These are phyloP conservation scores for mouse (Mus musculus) DNA, from an alignment of 2,113 vertebrate genomes.

Conservation along the genomic window DNA sequence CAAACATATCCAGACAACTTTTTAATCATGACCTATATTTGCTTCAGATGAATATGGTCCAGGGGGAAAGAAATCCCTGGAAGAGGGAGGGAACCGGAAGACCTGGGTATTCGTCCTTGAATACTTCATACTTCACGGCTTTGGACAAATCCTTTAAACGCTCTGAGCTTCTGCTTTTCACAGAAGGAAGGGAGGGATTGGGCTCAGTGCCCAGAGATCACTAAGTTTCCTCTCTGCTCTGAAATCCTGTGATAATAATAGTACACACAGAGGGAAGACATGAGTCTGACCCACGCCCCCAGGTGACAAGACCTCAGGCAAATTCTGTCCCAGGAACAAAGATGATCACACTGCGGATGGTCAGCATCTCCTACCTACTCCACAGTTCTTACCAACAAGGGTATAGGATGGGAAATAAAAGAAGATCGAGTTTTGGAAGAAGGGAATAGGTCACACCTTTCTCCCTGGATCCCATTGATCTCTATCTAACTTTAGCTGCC, in stretches of 20 bases:
- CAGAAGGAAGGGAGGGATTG: background rate
- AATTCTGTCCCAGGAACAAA: background rate
- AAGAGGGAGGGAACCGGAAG: background rate
- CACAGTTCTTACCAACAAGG: background rate
- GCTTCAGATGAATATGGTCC: background rate
- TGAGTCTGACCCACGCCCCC: background rate
- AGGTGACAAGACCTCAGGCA: background rate
- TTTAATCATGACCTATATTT: background rate
- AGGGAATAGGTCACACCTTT: background rate
- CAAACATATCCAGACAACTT: background rate
- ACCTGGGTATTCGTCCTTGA: constrained; percentile 31
- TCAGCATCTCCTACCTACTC: background rate
- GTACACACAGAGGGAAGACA: background rate
- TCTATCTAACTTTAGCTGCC: background rate
- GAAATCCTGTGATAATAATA: background rate
- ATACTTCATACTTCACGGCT: background rate
- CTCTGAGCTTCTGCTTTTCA: background rate
- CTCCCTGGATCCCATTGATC: background rate
- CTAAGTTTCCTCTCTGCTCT: background rate
- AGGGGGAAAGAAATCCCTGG: background rate
- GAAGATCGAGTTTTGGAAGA: background rate
- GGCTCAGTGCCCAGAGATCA: background rate
- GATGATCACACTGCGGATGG: fast-evolving
- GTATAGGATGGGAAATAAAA: background rate
- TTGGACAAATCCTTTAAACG: background rate